Evolutionary conservation across 2,888 invertebrate species (phyloP).

Genomic region (Heteromurus nitidus): DNA sequence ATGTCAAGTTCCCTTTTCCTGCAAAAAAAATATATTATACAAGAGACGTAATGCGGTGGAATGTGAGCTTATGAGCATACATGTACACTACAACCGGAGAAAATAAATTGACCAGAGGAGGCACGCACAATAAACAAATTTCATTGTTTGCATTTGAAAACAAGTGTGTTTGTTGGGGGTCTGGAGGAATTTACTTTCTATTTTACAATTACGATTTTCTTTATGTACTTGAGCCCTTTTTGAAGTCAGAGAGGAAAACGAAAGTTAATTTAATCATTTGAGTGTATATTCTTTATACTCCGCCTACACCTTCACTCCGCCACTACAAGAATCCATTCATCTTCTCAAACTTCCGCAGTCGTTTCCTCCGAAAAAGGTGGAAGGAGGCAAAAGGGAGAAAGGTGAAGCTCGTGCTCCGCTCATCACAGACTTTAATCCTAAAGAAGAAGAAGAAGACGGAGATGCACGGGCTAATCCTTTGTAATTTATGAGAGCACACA

Average conservation of each 20-base stretch:
- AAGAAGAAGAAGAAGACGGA: background rate
- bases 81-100: background rate
- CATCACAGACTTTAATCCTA: background rate
- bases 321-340: conserved; percentile 30
- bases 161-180: background rate
- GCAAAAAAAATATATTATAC: too few species aligned
- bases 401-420: background rate
- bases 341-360: conserved; percentile 26
- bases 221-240: background rate
- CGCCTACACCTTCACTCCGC: conserved; percentile 29
- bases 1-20: too few species aligned
- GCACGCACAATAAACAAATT: background rate
- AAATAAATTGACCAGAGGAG: background rate
- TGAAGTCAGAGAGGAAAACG: background rate
- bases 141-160: background rate
- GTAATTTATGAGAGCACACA: conserved; percentile 37
- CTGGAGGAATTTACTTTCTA: background rate
- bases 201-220: background rate
- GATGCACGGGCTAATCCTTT: conserved; percentile 25
- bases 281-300: conserved; percentile 11
- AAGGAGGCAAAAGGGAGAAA: background rate
- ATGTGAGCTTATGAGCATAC: too few species aligned
- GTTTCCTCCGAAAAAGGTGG: background rate
- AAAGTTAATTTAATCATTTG: conserved; percentile 45
- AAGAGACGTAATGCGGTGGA: too few species aligned